These are phyloP conservation scores for Macrotrachela quadricornifera DNA, from an alignment of 1,140 invertebrate genomes.

Conservation along the genomic window DNA sequence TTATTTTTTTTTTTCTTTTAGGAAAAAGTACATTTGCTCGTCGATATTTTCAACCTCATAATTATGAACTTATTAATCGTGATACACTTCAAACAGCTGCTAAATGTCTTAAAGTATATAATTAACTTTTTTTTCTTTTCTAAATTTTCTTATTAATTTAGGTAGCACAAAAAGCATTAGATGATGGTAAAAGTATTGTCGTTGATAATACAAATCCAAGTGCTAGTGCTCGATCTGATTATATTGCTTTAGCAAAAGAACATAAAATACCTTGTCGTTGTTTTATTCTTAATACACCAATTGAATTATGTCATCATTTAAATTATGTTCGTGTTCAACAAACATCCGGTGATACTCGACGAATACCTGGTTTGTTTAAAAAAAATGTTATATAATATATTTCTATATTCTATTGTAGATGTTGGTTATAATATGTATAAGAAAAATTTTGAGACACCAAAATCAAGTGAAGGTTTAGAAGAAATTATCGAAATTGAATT, in stretches of 20 bases:
- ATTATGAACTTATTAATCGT: constrained; percentile 5
- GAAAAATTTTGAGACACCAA: constrained; percentile 52
- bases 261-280: neutral
- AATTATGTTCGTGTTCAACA: constrained; percentile 6
- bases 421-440: constrained; percentile 30
- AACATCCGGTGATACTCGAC: neutral
- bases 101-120: constrained; percentile 1
- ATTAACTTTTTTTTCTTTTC: neutral
- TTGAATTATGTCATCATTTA: constrained; percentile 9
- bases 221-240: constrained; percentile 47
- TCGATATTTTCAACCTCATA: neutral
- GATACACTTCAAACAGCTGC: constrained; percentile 3
- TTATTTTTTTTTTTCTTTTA: neutral
- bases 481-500: constrained; percentile 62
- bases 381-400: too few species aligned
- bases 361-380: neutral
- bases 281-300: neutral
- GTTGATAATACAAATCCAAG: constrained; percentile 83
- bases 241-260: constrained; percentile 7
- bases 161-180: constrained; percentile 24
- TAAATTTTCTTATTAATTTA: constrained; percentile 10
- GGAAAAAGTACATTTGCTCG: constrained; percentile 8
- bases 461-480: constrained; percentile 50
- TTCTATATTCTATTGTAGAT: neutral
- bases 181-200: constrained; percentile 49